Conservation (phyloP, 1,140 invertebrate species). For the Archegozetes longisetosus region DNA sequence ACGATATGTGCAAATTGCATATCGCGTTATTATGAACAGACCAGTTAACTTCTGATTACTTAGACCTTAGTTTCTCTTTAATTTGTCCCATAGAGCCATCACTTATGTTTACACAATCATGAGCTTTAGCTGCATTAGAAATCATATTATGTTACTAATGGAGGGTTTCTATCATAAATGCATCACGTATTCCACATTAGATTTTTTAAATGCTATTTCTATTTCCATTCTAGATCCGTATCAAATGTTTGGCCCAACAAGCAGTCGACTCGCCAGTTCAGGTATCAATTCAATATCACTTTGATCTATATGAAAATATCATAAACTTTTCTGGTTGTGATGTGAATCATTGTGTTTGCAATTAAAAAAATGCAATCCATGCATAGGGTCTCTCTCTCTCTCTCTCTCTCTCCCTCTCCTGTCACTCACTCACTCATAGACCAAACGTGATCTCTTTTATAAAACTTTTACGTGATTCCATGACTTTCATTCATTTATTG, state of each 20-base stretch:
- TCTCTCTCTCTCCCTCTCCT: background rate
- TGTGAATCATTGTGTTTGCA: background rate
- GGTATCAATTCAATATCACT: slow-evolving; percentile 37
- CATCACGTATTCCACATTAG: background rate
- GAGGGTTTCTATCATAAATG: background rate
- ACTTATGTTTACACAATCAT: background rate
- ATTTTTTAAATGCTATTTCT: background rate
- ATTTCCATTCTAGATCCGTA: slow-evolving; percentile 56
- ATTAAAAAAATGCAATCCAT: too few species aligned
- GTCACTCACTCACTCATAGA: background rate
- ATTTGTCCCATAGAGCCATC: too few species aligned
- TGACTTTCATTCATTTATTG: background rate
- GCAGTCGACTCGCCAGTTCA: slow-evolving; percentile 78
- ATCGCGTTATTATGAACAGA: too few species aligned
- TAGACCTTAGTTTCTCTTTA: too few species aligned
- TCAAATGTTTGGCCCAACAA: slow-evolving; percentile 87
- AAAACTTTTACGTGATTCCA: background rate
- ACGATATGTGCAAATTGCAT: too few species aligned
- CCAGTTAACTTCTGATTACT: too few species aligned
- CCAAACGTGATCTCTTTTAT: background rate
- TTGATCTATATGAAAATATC: background rate
- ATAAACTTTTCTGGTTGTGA: background rate
- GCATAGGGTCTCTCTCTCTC: too few species aligned
- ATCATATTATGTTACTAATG: slow-evolving; percentile 4
- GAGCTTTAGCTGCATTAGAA: background rate